These are phyloP conservation scores for Pachycephala philippinensis DNA, from an alignment of 2,113 vertebrate genomes.

Conservation along the genomic window DNA sequence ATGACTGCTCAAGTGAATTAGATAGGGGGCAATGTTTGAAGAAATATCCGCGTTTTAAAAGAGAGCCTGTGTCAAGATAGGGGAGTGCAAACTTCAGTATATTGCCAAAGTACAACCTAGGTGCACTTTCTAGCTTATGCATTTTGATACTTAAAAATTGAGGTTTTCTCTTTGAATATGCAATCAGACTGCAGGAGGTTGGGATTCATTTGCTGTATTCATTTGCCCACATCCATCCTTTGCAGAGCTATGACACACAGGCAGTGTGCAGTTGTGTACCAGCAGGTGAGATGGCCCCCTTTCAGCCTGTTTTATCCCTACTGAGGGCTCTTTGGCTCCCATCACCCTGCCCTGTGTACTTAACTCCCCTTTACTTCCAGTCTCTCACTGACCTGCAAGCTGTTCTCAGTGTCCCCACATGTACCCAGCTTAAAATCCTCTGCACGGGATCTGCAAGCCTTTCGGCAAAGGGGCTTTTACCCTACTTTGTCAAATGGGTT, in stretches of 20 bases:
- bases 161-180: background rate
- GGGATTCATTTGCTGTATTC: background rate
- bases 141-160: background rate
- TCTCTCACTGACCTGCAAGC: background rate
- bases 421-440: background rate
- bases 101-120: background rate
- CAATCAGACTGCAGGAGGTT: background rate
- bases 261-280: background rate
- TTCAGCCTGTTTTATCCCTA: background rate
- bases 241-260: background rate
- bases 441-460: background rate
- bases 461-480: background rate
- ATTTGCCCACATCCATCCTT: background rate
- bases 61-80: background rate
- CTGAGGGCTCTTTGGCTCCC: background rate
- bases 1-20: background rate
- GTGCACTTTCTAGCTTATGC: background rate
- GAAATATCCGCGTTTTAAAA: background rate
- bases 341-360: background rate
- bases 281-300: background rate
- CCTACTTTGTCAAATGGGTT: accelerated
- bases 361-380: background rate
- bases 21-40: background rate
- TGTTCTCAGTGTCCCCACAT: background rate
- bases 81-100: background rate